phyloP scores from a whole-genome alignment of 1,140 invertebrate genomes.

The Caenorhabditis brenneri region DNA sequence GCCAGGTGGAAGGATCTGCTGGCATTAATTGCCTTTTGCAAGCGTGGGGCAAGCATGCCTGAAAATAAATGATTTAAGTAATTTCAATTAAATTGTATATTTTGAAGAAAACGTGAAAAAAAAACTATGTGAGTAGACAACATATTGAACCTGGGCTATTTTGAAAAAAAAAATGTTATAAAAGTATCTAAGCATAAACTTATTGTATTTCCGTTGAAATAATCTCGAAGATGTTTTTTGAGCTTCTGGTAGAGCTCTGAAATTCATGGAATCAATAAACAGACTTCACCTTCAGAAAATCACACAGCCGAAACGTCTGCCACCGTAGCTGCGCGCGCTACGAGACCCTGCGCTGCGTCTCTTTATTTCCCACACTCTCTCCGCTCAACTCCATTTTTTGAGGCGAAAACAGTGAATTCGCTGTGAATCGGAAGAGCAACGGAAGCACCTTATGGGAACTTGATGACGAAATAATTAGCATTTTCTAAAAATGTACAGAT shows the following conservation, averaged over 20 bases:
- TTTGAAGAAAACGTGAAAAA: too few relatives aligned
- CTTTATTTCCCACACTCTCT: neutral
- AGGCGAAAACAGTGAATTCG: neutral
- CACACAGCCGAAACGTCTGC: neutral
- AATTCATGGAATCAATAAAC: neutral
- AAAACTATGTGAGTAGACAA: too few relatives aligned
- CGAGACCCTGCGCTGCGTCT: neutral
- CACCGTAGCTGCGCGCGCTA: neutral
- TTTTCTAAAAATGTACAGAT: too few relatives aligned
- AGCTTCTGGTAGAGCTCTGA: neutral
- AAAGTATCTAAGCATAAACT: too few relatives aligned
- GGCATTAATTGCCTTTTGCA: constrained; percentile 23
- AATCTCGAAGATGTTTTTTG: too few relatives aligned
- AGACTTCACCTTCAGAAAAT: constrained; percentile 14
- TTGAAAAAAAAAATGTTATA: too few relatives aligned
- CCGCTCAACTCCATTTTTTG: neutral
- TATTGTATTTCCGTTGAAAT: too few relatives aligned
- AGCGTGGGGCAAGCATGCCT: constrained; percentile 36
- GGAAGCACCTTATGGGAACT: too few relatives aligned
- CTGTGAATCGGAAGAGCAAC: neutral
- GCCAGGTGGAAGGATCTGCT: constrained; percentile 24
- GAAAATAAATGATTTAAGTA: neutral
- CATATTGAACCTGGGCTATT: too few relatives aligned
- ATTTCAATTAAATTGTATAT: neutral
- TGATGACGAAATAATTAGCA: too few relatives aligned